These are phyloP conservation scores for Himalopsyche anomala DNA, from an alignment of 2,888 invertebrate genomes.

Conservation along the genomic window DNA sequence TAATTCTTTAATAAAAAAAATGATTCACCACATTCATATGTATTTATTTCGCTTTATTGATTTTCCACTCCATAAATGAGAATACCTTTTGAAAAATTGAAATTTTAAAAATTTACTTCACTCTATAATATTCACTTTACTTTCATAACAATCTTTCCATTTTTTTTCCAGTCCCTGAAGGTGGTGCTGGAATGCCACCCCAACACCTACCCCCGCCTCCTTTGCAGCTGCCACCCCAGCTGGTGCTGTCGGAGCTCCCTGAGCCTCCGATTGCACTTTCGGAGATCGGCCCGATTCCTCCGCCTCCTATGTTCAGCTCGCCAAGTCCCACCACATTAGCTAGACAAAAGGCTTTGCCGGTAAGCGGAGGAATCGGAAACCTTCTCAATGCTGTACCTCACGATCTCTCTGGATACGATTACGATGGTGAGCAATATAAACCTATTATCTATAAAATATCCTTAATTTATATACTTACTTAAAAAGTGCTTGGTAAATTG, in stretches of 20 bases:
- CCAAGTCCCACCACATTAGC: conserved; percentile 84
- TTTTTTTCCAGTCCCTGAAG: conserved; percentile 77
- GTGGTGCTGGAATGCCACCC: conserved; percentile 69
- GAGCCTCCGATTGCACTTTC: conserved; percentile 94
- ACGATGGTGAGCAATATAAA: conserved; percentile 75
- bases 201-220: conserved; percentile 67
- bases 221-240: conserved; percentile 73
- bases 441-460: conserved; percentile 42
- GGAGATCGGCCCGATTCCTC: conserved; percentile 95
- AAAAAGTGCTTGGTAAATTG: too few species aligned
- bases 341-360: conserved; percentile 73
- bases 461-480: too few species aligned
- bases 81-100: too few species aligned
- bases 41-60: too few species aligned
- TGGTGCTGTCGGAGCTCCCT: conserved; percentile 90
- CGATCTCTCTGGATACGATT: conserved; percentile 78
- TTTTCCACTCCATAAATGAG: too few species aligned
- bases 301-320: conserved; percentile 97
- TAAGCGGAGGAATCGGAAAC: conserved; percentile 67
- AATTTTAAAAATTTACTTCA: too few species aligned
- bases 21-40: too few species aligned
- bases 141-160: neutral
- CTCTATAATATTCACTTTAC: too few species aligned
- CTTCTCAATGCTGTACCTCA: conserved; percentile 68
- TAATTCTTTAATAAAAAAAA: too few species aligned